Conservation (phyloP, 2,888 invertebrate genomes). For the Lutraria lutraria region DNA sequence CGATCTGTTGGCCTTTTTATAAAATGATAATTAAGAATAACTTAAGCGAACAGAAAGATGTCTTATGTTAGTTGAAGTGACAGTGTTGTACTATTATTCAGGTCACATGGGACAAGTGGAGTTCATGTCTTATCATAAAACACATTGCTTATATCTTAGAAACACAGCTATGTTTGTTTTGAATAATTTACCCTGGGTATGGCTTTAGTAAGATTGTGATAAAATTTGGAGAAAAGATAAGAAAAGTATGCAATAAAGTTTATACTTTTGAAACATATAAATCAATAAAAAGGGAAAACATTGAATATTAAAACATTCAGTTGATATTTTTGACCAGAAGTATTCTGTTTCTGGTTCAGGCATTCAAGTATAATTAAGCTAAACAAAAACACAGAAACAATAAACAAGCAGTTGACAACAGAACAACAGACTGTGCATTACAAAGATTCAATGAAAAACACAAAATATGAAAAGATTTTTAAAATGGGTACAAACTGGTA, state of each 20-base stretch:
- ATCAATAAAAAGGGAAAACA: not conserved
- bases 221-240: not conserved
- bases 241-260: not conserved
- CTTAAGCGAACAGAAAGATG: slow-evolving; percentile 1
- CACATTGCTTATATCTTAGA: slow-evolving; percentile 1
- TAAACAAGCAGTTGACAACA: no score
- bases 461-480: no score
- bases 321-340: not conserved
- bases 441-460: no score
- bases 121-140: slow-evolving; percentile 17
- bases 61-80: slow-evolving; percentile 7
- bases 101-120: slow-evolving; percentile 27
- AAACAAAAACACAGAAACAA: no score
- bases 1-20: not conserved
- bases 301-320: not conserved
- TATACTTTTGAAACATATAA: not conserved
- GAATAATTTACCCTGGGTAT: slow-evolving; percentile 11
- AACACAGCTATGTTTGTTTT: slow-evolving; percentile 22
- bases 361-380: no score
- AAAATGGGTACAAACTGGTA: no score
- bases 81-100: slow-evolving; percentile 3
- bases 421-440: no score
- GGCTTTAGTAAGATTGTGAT: not conserved
- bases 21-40: slow-evolving; percentile 5
- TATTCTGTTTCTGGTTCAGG: no score